Evolutionary conservation across 2,888 invertebrate species (phyloP).

Genomic region (Phortica okadai): DNA sequence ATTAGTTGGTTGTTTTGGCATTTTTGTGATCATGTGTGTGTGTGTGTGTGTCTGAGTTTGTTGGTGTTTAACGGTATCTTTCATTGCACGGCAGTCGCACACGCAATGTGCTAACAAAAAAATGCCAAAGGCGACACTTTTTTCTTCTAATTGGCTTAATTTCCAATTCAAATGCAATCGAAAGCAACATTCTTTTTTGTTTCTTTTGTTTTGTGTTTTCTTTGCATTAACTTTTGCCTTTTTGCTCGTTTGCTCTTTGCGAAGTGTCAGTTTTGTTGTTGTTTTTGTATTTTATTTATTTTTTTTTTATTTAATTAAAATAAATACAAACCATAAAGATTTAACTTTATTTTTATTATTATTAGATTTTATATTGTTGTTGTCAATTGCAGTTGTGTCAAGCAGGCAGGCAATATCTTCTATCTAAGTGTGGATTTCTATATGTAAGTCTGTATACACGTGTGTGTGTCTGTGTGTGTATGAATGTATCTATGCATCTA

Average conservation of each 20-base stretch:
- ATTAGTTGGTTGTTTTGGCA: no score
- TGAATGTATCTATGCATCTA: slow-evolving; percentile 31
- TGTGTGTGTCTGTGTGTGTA: slow-evolving; percentile 19
- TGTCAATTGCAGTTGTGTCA: neutral
- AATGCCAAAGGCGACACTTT: neutral
- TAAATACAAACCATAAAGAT: slow-evolving; percentile 54
- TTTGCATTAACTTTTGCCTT: neutral
- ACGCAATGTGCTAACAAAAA: neutral
- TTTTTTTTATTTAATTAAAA: slow-evolving; percentile 52
- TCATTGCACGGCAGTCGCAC: no score
- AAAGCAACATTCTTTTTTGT: neutral
- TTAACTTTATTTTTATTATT: slow-evolving; percentile 49
- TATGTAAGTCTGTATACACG: slow-evolving; percentile 27
- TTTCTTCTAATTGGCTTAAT: neutral
- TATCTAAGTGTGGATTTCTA: slow-evolving; percentile 20
- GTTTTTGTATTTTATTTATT: no score
- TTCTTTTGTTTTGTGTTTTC: neutral
- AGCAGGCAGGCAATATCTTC: neutral
- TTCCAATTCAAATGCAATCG: slow-evolving; percentile 16
- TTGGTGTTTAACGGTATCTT: no score
- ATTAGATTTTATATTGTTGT: slow-evolving; percentile 36
- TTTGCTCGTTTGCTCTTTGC: neutral
- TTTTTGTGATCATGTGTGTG: no score
- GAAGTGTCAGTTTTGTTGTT: neutral
- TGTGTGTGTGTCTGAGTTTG: no score